These are phyloP conservation scores for Ctenosaura bakeri DNA, from an alignment of 2,797 vertebrate genomes.

Conservation along the genomic window DNA sequence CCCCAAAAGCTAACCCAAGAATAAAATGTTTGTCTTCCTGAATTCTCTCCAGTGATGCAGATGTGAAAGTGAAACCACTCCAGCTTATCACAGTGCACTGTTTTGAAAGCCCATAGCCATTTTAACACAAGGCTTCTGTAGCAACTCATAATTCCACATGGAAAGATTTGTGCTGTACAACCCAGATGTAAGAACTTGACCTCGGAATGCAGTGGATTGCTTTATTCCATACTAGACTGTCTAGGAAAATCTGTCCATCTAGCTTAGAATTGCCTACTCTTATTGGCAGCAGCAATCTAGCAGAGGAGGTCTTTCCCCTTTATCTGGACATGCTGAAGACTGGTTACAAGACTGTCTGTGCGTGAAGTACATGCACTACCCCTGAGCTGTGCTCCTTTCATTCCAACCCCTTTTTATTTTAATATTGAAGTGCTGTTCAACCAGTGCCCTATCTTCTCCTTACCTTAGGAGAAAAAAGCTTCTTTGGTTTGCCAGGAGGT, in stretches of 20 bases:
- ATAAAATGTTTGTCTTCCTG: slow-evolving; percentile 6
- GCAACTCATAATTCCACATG: no score
- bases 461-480: background rate
- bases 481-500: background rate
- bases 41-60: background rate
- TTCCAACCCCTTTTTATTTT: background rate
- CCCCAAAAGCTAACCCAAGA: slow-evolving; percentile 15
- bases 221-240: background rate
- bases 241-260: background rate
- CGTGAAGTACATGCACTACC: background rate
- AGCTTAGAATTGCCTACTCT: background rate
- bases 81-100: background rate
- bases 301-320: background rate
- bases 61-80: background rate
- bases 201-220: background rate
- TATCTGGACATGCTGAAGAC: background rate
- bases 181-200: background rate
- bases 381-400: background rate
- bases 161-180: no score
- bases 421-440: slow-evolving; percentile 20
- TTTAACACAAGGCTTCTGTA: no score
- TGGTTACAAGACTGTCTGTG: background rate
- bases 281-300: background rate
- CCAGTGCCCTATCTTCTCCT: background rate
- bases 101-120: background rate